phyloP scores from a whole-genome alignment of 2,888 invertebrate species.

The Drosophila villosipedis region DNA sequence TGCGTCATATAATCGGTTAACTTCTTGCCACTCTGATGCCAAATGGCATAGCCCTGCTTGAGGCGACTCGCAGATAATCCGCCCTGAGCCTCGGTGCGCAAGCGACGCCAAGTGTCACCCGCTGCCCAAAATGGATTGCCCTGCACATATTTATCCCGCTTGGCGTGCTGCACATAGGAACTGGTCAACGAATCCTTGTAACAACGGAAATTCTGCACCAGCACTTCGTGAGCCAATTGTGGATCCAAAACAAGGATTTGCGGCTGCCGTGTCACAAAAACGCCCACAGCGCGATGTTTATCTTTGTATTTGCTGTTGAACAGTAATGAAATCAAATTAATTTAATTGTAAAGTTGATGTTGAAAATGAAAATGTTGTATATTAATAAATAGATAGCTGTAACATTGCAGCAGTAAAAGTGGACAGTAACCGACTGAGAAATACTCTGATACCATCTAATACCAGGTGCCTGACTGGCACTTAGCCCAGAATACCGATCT shows the following conservation, averaged over 20 bases:
- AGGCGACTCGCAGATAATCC: constrained; percentile 85
- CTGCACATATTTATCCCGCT: constrained; percentile 85
- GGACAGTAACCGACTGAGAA: not conserved
- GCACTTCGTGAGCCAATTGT: constrained; percentile 81
- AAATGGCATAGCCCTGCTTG: constrained; percentile 68
- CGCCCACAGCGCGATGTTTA: constrained; percentile 83
- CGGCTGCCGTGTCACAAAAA: constrained; percentile 83
- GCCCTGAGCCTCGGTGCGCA: constrained; percentile 85
- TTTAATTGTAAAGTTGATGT: not conserved
- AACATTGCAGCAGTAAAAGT: too few relatives aligned
- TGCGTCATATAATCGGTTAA: constrained; percentile 52
- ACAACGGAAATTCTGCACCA: constrained; percentile 84
- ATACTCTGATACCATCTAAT: not conserved
- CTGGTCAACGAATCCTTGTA: constrained; percentile 80
- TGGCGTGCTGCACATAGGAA: constrained; percentile 74
- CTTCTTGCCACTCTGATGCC: constrained; percentile 63
- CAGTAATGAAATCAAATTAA: not conserved
- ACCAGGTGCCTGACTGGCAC: not conserved
- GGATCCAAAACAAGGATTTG: constrained; percentile 84
- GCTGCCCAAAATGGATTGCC: constrained; percentile 86
- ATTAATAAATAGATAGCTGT: not conserved
- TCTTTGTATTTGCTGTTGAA: constrained; percentile 76
- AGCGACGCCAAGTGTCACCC: constrained; percentile 85
- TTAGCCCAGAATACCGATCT: not conserved
- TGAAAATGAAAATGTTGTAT: too few relatives aligned